Evolutionary conservation across 2,113 vertebrate species (phyloP), one percentile per base, ranked within the genome.

Genomic region (Ariopsis seemanni): DNA sequence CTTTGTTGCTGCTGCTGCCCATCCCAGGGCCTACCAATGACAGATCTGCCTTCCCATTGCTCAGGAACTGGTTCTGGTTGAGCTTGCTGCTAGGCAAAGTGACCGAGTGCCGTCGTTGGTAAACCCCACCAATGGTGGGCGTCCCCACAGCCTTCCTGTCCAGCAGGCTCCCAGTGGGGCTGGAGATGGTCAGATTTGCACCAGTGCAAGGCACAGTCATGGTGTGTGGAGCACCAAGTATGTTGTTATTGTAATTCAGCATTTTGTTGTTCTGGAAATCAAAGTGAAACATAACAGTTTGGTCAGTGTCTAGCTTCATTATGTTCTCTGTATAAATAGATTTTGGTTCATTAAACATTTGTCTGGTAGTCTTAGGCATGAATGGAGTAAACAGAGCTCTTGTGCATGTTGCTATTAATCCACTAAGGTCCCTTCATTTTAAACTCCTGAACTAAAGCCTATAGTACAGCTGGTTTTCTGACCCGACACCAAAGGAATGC

Each of bases 101-200:
- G 92, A 99, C 97, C 0, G 98, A 99, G 94, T 99, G 98, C 94
- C 97, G 96, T 93, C 98, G 96, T 92, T 98, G 95, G 92, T 97
- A 98, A 88, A 96, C 95, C 74, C 95, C 95, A 88, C 95, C 96
- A 83, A 96, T 94, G 0, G 97, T 95, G 57, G 98, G 98, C 87
- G 97, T 97, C 87, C 98, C 98, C 95, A 99, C 98, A 27, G 97
- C 98, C 95, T 99, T 99, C 95, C 97, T 99, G 97, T 99, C 98
- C 97, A 99, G 97, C 96, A 99, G 96, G 96, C 96, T 95, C 94
- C 97, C 96, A 92, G 96, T 87, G 88, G 97, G 93, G 92, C 92
- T 95, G 90, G 94, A 93, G 92, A 95, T 91, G 90, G 97, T 94
- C 91, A 96, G 89, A 30, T 89, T 95, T 83, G 92, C 89, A 91